Evolutionary conservation across 1,140 invertebrate species (phyloP).

Genomic region (Drosophila tropicalis): DNA sequence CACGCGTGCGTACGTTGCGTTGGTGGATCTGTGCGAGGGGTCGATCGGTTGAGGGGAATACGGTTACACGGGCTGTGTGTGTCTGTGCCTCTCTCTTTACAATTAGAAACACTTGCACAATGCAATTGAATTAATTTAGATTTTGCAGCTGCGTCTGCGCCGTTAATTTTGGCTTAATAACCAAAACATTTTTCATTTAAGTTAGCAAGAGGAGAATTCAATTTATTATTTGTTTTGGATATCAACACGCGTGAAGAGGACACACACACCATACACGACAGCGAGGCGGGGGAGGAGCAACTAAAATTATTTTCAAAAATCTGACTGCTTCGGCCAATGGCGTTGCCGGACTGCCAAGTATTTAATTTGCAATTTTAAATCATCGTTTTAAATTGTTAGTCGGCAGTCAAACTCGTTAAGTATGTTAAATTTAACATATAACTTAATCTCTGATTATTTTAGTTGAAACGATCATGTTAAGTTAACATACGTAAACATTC

Average conservation of each 20-base stretch:
- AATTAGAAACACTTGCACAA: conserved; percentile 56
- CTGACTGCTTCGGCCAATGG: not conserved
- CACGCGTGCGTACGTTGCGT: conserved; percentile 52
- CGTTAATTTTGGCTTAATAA: conserved; percentile 19
- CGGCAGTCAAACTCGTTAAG: not conserved
- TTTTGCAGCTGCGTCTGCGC: conserved; percentile 65
- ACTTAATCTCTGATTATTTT: not conserved
- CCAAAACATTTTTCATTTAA: conserved; percentile 43
- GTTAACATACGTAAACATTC: not conserved
- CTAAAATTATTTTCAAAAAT: conserved; percentile 4
- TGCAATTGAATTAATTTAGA: conserved; percentile 32
- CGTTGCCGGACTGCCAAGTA: conserved; percentile 5
- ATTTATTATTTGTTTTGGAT: conserved; percentile 1
- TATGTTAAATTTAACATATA: conserved; percentile 3
- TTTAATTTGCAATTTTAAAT: conserved; percentile 7
- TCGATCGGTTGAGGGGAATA: conserved; percentile 3
- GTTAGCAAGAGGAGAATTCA: conserved; percentile 26
- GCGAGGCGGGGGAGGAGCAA: not conserved
- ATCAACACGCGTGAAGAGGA: not conserved
- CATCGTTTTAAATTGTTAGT: not conserved
- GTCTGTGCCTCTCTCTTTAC: conserved; percentile 22
- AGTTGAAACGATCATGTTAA: conserved; percentile 3
- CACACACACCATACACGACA: not conserved
- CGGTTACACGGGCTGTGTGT: not conserved
- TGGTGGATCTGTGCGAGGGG: conserved; percentile 10